A percentile compares a stretch with the other conserved stretches of the same genome.
Evolutionary conservation across 2,113 vertebrate species (phyloP).

Genomic region (Cyprinus carpio): DNA sequence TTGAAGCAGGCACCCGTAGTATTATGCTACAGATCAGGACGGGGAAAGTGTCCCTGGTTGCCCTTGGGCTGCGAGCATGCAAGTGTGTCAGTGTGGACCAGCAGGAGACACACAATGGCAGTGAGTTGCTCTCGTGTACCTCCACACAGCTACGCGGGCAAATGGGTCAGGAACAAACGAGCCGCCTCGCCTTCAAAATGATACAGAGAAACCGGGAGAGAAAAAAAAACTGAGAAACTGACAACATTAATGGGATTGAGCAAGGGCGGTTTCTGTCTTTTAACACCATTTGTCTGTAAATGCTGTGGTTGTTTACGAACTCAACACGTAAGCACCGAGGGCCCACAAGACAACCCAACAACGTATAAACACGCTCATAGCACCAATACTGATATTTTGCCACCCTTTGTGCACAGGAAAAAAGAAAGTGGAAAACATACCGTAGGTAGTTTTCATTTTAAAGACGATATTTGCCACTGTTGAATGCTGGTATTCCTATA

Average conservation of each 20-base stretch:
- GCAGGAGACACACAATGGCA: conserved; percentile 13
- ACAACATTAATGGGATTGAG: conserved; percentile 67
- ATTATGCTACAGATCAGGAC: not conserved
- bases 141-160: conserved; percentile 67
- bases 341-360: no score
- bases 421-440: conserved; percentile 57
- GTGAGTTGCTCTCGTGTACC: not conserved
- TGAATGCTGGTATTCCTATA: conserved; percentile 71
- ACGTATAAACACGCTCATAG: conserved; percentile 40
- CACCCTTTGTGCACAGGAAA: conserved; percentile 56
- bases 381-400: conserved; percentile 58
- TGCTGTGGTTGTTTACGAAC: conserved; percentile 65
- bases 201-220: conserved; percentile 64
- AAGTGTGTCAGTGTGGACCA: conserved; percentile 13
- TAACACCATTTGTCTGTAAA: conserved; percentile 66
- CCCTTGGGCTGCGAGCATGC: not conserved
- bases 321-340: conserved; percentile 30
- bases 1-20: not conserved
- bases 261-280: conserved; percentile 63
- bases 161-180: conserved; percentile 81
- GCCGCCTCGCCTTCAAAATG: conserved; percentile 26
- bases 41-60: not conserved
- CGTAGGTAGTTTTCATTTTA: conserved; percentile 59
- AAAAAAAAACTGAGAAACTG: conserved; percentile 70
- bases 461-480: conserved; percentile 67